These are phyloP conservation scores for Andrena chrysosceles DNA, from an alignment of 2,888 invertebrate genomes.

Conservation along the genomic window DNA sequence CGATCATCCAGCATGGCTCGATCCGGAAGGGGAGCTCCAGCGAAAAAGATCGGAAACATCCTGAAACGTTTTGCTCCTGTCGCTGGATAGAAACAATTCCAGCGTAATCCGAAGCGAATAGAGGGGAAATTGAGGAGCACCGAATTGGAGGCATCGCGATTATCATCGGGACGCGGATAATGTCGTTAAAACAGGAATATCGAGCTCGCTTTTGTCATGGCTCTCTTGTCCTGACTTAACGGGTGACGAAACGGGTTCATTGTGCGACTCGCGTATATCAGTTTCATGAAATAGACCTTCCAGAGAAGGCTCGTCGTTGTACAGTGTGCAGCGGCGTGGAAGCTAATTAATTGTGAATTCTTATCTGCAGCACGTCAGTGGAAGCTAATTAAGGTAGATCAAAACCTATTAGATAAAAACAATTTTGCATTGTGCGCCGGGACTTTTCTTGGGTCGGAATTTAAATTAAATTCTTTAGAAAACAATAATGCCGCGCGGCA, in stretches of 20 bases:
- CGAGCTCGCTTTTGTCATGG: neutral
- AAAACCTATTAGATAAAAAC: slow-evolving; percentile 39
- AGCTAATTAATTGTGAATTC: slow-evolving; percentile 34
- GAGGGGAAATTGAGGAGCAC: too few species aligned
- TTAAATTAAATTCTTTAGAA: slow-evolving; percentile 65
- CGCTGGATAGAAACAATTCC: too few species aligned
- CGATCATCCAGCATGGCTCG: neutral
- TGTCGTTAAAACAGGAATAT: slow-evolving; percentile 15
- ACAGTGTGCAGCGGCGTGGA: neutral
- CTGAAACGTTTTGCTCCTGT: too few species aligned
- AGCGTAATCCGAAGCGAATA: too few species aligned
- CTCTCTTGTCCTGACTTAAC: neutral
- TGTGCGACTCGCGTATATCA: neutral
- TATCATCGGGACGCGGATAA: neutral
- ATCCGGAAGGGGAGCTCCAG: neutral
- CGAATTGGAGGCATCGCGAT: neutral
- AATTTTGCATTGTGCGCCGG: slow-evolving; percentile 20
- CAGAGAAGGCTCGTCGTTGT: neutral
- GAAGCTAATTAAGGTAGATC: slow-evolving; percentile 45
- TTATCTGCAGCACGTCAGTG: neutral
- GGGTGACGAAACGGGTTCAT: neutral
- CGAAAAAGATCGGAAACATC: neutral
- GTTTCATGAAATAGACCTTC: neutral
- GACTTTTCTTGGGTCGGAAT: slow-evolving; percentile 41
- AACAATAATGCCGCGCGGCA: slow-evolving; percentile 62